Base-by-base conservation (phyloP, 2,888 invertebrate genomes). In the Phaedon cochleariae region DNA sequence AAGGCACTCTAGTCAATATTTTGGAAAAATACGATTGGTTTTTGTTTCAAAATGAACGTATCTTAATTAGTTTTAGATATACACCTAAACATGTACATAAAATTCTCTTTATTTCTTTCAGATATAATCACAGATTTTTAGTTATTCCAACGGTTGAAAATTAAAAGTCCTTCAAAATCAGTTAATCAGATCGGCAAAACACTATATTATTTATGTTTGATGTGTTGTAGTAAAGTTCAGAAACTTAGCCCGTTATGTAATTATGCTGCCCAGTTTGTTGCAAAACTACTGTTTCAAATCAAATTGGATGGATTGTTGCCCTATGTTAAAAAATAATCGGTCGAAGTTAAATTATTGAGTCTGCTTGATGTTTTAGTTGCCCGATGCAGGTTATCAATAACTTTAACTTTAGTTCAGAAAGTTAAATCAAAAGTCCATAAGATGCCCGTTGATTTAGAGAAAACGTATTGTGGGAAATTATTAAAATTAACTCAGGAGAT, bases 1-100 rank as follows among this genome's bases (percentile, higher is more conserved):
- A 83, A 83, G 83, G 83, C 83, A 83, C 83, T 82, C 77, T 71
- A 80, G 83, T 83, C 83, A 80, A 76, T 74, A 77, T 78, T 78
- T 78, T 81, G 81, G 79, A 82, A 81, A 82, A 81, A 81, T 81
- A 81, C 74, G 71, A 73, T 78, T 76, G 75, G 74, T 71, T 76
- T 74, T 75, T 77, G 72, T 74, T 75, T 65, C 70, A 70, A 68
- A 70, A 65, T 67, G 62, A 64, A 72, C 62, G 64, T 68, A 62
- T 70, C 72, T 73, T 71, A 74, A 72, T 74, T 72, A 71, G 72
- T 74, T 74, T 74, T 67, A 59, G 55, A 49, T 71, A 41, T 41
- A 77, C 77, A 77, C 78, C 78, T 76, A 78, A 78, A 78, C 62
- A 66, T 69, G 65, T 71, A 73, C 76, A 76, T 71, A 64, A 75